Conservation (phyloP, 2,113 vertebrate species). For the Galeopterus variegatus region DNA sequence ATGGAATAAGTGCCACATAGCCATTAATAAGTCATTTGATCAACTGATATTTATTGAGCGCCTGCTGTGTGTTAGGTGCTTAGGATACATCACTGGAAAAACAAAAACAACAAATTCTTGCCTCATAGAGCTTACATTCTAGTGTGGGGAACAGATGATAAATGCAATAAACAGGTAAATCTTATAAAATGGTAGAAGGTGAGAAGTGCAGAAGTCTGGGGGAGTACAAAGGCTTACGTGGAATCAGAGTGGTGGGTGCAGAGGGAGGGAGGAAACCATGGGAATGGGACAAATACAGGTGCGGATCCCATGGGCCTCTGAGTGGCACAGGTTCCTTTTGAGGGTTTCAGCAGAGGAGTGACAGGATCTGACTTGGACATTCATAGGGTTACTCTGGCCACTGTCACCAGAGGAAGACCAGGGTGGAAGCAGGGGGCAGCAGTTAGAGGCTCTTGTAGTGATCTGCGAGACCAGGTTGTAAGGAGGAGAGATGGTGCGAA, state of each 20-base stretch:
- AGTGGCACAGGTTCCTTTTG: background rate
- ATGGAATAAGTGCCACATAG: rapidly evolving
- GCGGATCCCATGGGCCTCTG: background rate
- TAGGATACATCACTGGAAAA: background rate
- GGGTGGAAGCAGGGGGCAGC: background rate
- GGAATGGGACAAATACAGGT: rapidly evolving
- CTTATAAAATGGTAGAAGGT: background rate
- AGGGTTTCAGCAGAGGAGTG: background rate
- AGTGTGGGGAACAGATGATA: background rate
- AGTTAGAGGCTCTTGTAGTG: background rate
- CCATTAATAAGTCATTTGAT: background rate
- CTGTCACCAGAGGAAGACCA: background rate
- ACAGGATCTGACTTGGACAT: background rate
- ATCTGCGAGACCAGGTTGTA: background rate
- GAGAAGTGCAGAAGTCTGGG: background rate
- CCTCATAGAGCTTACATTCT: background rate
- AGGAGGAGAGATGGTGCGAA: background rate
- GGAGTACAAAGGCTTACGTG: background rate
- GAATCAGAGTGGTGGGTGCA: background rate
- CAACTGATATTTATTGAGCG: background rate
- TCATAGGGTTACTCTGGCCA: background rate
- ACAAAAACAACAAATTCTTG: background rate
- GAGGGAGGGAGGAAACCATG: background rate
- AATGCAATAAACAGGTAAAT: background rate
- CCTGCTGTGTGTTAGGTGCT: background rate